Percentiles rank a stretch among this genome's conserved stretches.
These are phyloP conservation scores for Zele albiditarsus DNA, from an alignment of 2,888 invertebrate species.

Conservation along the genomic window DNA sequence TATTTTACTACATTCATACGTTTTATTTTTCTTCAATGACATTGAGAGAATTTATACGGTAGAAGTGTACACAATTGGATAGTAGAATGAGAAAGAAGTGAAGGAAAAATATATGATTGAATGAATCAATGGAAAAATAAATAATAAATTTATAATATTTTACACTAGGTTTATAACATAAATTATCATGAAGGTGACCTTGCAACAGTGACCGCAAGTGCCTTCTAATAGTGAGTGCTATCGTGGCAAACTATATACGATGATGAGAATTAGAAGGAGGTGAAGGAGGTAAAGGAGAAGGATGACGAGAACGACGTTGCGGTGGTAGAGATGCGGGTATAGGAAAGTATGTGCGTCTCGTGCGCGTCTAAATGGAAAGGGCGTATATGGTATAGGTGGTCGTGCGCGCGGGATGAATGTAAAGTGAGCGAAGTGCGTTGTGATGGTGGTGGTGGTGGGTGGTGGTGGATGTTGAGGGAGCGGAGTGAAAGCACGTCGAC, in stretches of 20 bases:
- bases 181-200: constrained; percentile 19
- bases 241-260: background rate
- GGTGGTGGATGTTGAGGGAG: background rate
- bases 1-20: too few species aligned
- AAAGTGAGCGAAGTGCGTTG: constrained; percentile 35
- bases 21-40: too few species aligned
- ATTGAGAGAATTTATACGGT: too few species aligned
- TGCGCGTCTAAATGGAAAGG: constrained; percentile 24
- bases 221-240: constrained; percentile 12
- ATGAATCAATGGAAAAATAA: too few species aligned
- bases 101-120: too few species aligned
- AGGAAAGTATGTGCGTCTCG: constrained; percentile 13
- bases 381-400: constrained; percentile 14
- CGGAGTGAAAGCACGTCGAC: background rate
- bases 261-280: background rate
- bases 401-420: constrained; percentile 38
- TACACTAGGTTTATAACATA: background rate
- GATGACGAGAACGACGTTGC: constrained; percentile 8
- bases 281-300: constrained; percentile 18
- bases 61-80: too few species aligned
- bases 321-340: constrained; percentile 9
- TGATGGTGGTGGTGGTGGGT: background rate
- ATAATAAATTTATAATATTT: too few species aligned
- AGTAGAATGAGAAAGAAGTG: too few species aligned
- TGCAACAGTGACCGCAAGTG: constrained; percentile 23